Evolutionary conservation across 2,888 invertebrate species (phyloP).

Genomic region (Pollenia angustigena): DNA sequence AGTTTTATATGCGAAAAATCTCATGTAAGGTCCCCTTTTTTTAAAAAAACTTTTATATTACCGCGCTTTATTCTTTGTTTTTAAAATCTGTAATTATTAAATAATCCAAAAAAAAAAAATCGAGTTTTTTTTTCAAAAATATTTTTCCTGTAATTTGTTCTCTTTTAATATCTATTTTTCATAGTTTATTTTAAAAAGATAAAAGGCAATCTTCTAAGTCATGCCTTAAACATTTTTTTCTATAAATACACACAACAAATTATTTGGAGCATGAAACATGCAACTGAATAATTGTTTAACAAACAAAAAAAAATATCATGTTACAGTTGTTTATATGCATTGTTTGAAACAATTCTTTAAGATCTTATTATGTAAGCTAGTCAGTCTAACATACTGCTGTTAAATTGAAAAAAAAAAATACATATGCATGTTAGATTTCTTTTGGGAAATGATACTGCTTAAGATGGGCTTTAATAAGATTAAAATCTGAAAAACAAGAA

Average conservation of each 20-base stretch:
- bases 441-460: neutral
- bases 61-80: neutral
- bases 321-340: constrained; percentile 43
- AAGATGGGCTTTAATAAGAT: constrained; percentile 19
- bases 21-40: neutral
- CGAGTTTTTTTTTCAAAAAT: no score
- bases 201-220: constrained; percentile 43
- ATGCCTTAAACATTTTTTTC: constrained; percentile 57
- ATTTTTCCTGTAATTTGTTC: neutral
- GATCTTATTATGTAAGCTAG: constrained; percentile 50
- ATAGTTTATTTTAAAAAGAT: constrained; percentile 17
- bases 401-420: constrained; percentile 26
- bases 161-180: neutral
- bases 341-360: constrained; percentile 22
- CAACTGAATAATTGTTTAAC: constrained; percentile 27
- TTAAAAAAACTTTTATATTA: no score
- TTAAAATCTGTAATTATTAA: neutral
- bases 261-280: constrained; percentile 70
- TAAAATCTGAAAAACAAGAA: neutral
- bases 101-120: neutral
- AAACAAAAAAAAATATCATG: constrained; percentile 40
- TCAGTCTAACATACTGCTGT: neutral
- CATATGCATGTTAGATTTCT: constrained; percentile 15
- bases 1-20: no score
- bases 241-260: constrained; percentile 10